Conservation (phyloP, 2,797 vertebrate species). For the Pampus argenteus region DNA sequence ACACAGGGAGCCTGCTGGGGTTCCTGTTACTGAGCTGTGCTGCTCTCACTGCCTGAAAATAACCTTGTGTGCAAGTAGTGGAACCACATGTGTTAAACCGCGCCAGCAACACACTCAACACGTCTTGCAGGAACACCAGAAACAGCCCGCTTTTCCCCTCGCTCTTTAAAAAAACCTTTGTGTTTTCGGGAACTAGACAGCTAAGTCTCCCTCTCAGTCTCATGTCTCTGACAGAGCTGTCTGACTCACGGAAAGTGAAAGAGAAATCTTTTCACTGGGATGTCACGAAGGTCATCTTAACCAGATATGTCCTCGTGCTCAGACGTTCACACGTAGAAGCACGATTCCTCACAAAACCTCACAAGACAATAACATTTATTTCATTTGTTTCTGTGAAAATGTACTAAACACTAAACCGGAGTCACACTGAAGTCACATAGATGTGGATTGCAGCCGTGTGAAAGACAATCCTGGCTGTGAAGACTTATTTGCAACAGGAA, state of each 20-base stretch:
- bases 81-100: conserved; percentile 81
- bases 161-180: conserved; percentile 35
- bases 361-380: not conserved
- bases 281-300: conserved; percentile 20
- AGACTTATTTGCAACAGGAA: conserved; percentile 66
- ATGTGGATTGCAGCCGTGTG: conserved; percentile 21
- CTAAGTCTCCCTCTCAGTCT: conserved; percentile 54
- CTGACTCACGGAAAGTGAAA: conserved; percentile 74
- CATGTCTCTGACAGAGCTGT: conserved; percentile 66
- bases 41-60: conserved; percentile 84
- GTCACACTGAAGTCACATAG: not conserved
- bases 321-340: too few relatives aligned
- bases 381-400: not conserved
- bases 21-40: conserved; percentile 74
- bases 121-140: conserved; percentile 68
- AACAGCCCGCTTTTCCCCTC: conserved; percentile 66
- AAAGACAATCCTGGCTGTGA: conserved; percentile 36
- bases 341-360: too few relatives aligned
- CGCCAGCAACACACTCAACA: conserved; percentile 58
- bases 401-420: not conserved
- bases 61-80: conserved; percentile 75
- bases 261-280: conserved; percentile 48
- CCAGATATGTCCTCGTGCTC: not conserved
- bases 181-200: conserved; percentile 80
- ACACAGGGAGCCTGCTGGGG: conserved; percentile 63